Evolutionary conservation across 1,140 invertebrate genomes (phyloP), one percentile per base, ranked within the genome.

Genomic region (Melitaea cinxia): DNA sequence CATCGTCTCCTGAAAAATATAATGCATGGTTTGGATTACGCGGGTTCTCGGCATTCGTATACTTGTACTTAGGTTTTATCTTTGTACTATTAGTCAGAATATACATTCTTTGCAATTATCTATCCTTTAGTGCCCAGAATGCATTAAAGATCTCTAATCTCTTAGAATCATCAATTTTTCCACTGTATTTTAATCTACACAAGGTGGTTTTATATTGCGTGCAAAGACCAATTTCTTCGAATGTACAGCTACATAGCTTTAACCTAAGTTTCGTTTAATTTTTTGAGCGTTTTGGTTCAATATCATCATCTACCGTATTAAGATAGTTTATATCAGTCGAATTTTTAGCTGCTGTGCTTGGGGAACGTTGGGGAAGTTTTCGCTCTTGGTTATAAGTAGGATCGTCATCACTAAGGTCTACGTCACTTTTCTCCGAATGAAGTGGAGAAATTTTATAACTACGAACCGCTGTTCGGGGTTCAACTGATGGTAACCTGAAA

Each of bases 11-110:
- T 21, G 19, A 35, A 56, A 56, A 56, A 56, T 56, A 42, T 0
- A 56, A 56, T 42, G 54, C 54, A 42, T 56, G 33, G 17, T 42
- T 56, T 42, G 35, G 54, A 26, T 56, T 42, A 23, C 54, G 35
- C 3, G 35, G 54, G 23, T 39, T 56, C 35, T 42, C 17, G 17
- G 19, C n/a, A n/a, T n/a, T n/a, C n/a, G n/a, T n/a, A n/a, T n/a
- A n/a, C n/a, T n/a, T n/a, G n/a, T n/a, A n/a, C 33, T 21, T 23
- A 28, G 26, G 26, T 28, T 3, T 28, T 4, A 28, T 28, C 3
- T 3, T 28, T 28, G 26, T 28, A 28, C 26, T 28, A 28, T 28
- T 28, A 28, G 26, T 4, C 26, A 28, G 7, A 28, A 28, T 7
- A 28, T 28, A 28, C 26, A 28, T 28, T 28, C 26, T 28, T 28